Evolutionary conservation across 2,888 invertebrate species (phyloP).

Genomic region (Glyphotaelius pellucidus): DNA sequence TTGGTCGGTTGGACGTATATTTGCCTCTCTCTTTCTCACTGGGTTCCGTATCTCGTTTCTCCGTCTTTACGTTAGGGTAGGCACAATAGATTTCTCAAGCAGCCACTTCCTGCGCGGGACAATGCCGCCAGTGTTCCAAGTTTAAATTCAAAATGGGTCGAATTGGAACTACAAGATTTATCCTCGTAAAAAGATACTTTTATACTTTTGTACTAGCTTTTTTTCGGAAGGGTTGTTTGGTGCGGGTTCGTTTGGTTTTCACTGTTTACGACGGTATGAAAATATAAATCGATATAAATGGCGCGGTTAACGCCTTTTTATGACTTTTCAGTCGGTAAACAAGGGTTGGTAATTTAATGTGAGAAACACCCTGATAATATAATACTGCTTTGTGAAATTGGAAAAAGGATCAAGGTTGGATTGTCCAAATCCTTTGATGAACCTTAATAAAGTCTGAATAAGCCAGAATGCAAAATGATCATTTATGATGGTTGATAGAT

Average conservation of each 20-base stretch:
- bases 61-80: conserved; percentile 17
- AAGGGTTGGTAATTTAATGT: not conserved
- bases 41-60: not conserved
- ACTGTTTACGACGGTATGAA: conserved; percentile 5
- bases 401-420: not conserved
- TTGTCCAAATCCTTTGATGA: not conserved
- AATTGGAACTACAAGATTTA: conserved; percentile 35
- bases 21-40: not conserved
- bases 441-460: not conserved
- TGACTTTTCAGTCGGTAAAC: conserved; percentile 12
- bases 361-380: not conserved
- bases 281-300: conserved; percentile 32
- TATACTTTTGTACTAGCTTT: not conserved
- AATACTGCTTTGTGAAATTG: not conserved
- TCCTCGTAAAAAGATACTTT: conserved; percentile 12
- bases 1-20: conserved; percentile 20
- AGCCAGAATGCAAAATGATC: not conserved
- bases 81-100: conserved; percentile 62
- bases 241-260: not conserved
- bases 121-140: conserved; percentile 48
- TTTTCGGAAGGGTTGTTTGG: not conserved
- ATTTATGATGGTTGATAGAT: not conserved
- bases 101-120: conserved; percentile 62
- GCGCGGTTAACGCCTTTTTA: not conserved
- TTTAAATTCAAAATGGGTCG: conserved; percentile 41